phyloP scores from a whole-genome alignment of 2,888 invertebrate genomes.

The Leptinotarsa peninsularis region DNA sequence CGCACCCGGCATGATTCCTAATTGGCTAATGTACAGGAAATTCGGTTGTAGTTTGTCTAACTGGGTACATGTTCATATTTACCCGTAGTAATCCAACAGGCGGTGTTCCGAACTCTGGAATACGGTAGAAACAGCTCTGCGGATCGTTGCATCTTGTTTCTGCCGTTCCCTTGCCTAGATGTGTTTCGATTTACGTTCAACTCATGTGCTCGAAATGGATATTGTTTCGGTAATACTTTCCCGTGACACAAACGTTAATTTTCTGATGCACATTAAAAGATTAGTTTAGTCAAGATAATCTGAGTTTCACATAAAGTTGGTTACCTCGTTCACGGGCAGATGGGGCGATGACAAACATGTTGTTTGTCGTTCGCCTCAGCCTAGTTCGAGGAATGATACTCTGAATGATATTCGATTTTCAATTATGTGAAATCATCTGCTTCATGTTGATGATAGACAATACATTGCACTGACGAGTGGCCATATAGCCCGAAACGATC shows the following conservation, averaged over 20 bases:
- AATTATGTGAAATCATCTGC: too few species aligned
- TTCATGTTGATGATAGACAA: too few species aligned
- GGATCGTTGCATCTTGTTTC: slow-evolving; percentile 14
- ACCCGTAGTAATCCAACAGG: slow-evolving; percentile 43
- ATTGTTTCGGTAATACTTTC: slow-evolving; percentile 37
- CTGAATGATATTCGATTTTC: too few species aligned
- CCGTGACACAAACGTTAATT: background rate
- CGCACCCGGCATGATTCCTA: slow-evolving; percentile 46
- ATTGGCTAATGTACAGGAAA: slow-evolving; percentile 54
- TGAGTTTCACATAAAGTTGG: too few species aligned
- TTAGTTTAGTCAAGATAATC: too few species aligned
- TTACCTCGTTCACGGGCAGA: too few species aligned
- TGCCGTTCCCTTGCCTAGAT: slow-evolving; percentile 40
- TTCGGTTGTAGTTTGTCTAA: slow-evolving; percentile 37
- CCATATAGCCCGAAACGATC: too few species aligned
- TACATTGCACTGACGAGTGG: too few species aligned
- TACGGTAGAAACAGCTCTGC: slow-evolving; percentile 31
- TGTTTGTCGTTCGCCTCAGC: too few species aligned
- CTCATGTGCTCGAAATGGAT: background rate
- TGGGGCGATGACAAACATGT: too few species aligned
- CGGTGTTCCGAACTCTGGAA: slow-evolving; percentile 39
- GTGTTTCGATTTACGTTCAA: slow-evolving; percentile 50
- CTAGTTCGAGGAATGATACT: too few species aligned
- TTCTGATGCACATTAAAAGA: background rate
- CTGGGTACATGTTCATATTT: slow-evolving; percentile 39